A percentile compares a stretch with the other conserved stretches of the same genome.
Evolutionary conservation across 2,113 vertebrate species (phyloP).

Genomic region (pig (Sus scrofa)): DNA sequence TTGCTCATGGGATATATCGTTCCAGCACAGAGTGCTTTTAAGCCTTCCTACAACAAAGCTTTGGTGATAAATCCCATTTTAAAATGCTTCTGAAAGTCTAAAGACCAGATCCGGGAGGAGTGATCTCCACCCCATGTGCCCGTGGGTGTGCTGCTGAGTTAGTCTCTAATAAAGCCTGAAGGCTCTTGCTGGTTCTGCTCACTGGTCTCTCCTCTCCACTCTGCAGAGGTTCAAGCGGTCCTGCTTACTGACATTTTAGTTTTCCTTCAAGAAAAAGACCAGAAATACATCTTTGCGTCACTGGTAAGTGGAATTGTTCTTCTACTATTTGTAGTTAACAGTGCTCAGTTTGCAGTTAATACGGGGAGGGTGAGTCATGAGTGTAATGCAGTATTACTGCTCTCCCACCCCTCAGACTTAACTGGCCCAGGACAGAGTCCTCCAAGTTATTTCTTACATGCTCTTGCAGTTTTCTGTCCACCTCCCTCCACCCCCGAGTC

Average conservation of each 20-base stretch:
- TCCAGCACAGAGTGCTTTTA: not conserved
- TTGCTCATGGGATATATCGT: not conserved
- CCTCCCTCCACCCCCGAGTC: not conserved
- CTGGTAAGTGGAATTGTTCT: constrained; percentile 89
- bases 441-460: not conserved
- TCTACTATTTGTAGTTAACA: not conserved
- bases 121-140: too few relatives aligned
- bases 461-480: not conserved
- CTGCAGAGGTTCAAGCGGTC: constrained; percentile 94
- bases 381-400: rapidly evolving
- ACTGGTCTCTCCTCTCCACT: not conserved
- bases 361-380: not conserved
- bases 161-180: too few relatives aligned
- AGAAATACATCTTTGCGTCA: constrained; percentile 96
- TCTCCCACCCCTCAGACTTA: not conserved
- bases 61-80: not conserved
- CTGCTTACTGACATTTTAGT: constrained; percentile 95
- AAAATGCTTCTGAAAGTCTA: not conserved
- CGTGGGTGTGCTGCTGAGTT: not conserved
- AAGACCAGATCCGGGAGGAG: not conserved
- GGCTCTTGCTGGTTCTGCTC: rapidly evolving
- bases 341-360: too few relatives aligned
- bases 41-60: not conserved
- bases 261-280: constrained; percentile 98
- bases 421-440: not conserved